Evolutionary conservation across 2,888 invertebrate species (phyloP).

Genomic region (Ecliptopera silaceata): DNA sequence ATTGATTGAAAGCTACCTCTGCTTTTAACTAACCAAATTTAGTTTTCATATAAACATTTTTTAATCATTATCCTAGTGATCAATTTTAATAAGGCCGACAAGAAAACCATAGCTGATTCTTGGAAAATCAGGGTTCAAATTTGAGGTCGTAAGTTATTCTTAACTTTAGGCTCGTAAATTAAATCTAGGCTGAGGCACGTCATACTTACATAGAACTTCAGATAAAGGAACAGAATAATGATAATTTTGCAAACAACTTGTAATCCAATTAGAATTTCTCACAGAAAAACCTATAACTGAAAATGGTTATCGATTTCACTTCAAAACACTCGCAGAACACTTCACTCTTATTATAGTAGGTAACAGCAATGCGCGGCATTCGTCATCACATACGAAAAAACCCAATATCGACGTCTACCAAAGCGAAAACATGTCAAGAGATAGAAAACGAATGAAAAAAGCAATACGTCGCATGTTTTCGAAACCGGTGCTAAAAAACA

Average conservation of each 20-base stretch:
- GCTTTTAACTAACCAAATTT: too few relatives aligned
- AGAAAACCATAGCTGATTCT: too few relatives aligned
- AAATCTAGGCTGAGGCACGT: constrained; percentile 8
- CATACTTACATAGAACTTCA: not conserved
- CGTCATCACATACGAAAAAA: constrained; percentile 56
- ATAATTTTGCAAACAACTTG: not conserved
- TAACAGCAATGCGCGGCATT: constrained; percentile 51
- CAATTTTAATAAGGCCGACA: too few relatives aligned
- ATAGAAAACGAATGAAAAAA: constrained; percentile 70
- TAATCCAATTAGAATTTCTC: not conserved
- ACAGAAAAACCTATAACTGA: too few relatives aligned
- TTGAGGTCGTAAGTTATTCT: constrained; percentile 45
- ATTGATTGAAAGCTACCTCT: too few relatives aligned
- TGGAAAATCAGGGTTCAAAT: constrained; percentile 13
- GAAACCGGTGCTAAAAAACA: constrained; percentile 64
- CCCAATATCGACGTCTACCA: constrained; percentile 62
- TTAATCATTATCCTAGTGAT: too few relatives aligned
- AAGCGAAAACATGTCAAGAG: constrained; percentile 61
- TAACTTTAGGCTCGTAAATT: constrained; percentile 33
- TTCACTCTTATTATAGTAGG: constrained; percentile 46
- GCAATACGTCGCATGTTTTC: constrained; percentile 75
- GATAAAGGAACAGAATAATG: not conserved
- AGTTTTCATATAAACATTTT: too few relatives aligned
- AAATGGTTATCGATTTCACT: too few relatives aligned
- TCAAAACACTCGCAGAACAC: constrained; percentile 7